A percentile compares a stretch with the other conserved stretches of the same genome.
Conservation (phyloP, 2,113 vertebrate genomes). For the Pipra filicauda region DNA sequence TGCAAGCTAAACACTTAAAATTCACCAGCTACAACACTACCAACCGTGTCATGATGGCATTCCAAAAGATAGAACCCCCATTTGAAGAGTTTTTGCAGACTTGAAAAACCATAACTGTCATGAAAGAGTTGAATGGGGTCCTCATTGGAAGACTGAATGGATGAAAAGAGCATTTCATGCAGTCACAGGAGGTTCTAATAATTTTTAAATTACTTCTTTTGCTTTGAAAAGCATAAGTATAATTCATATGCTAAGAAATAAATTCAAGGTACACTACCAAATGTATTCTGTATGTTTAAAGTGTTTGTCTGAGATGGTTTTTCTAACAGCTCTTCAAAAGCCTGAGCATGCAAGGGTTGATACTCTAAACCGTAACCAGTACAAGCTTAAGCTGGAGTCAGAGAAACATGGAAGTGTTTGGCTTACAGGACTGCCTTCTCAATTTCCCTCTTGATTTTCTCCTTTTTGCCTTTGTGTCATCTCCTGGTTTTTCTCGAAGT, state of each 20-base stretch:
- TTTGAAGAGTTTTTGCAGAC: background rate
- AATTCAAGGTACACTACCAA: background rate
- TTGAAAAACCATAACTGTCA: background rate
- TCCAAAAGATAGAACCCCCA: background rate
- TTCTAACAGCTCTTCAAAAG: background rate
- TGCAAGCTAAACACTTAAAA: background rate
- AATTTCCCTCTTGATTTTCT: background rate
- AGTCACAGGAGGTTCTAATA: background rate
- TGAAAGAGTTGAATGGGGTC: background rate
- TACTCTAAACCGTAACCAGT: background rate
- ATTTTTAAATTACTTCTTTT: background rate
- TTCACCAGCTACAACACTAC: background rate
- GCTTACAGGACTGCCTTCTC: background rate
- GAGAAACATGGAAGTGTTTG: background rate
- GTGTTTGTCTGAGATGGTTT: background rate
- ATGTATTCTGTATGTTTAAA: background rate
- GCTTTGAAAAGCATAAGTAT: background rate
- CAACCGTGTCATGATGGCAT: background rate
- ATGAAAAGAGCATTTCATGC: slow-evolving; percentile 14
- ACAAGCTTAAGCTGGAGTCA: background rate
- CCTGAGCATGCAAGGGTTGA: background rate
- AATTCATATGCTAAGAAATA: background rate
- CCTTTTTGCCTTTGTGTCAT: background rate
- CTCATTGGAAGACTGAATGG: background rate
- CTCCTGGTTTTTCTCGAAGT: background rate